Evolutionary conservation across 2,797 vertebrate genomes (phyloP).

Genomic region (Pseudomugil tenellus): DNA sequence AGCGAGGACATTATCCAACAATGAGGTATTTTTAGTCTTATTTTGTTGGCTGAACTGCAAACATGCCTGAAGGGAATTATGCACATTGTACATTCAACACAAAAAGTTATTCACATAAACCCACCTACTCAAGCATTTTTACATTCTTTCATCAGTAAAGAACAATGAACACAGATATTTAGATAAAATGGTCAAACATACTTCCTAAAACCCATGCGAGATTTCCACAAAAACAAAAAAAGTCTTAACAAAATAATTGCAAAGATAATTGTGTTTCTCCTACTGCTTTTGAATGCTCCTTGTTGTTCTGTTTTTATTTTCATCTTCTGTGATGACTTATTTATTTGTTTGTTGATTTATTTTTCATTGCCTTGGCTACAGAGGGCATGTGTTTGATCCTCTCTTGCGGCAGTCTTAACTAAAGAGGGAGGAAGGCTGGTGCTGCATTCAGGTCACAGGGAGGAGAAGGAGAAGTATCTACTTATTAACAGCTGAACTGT

Average conservation of each 20-base stretch:
- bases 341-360: conserved; percentile 80
- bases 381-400: conserved; percentile 71
- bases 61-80: conserved; percentile 39
- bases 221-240: conserved; percentile 52
- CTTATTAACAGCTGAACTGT: conserved; percentile 50
- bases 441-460: conserved; percentile 71
- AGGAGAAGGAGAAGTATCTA: conserved; percentile 63
- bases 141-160: conserved; percentile 46
- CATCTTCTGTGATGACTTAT: conserved; percentile 69
- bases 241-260: conserved; percentile 32
- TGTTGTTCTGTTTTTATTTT: conserved; percentile 8
- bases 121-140: conserved; percentile 38
- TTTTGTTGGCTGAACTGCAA: conserved; percentile 35
- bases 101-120: conserved; percentile 23
- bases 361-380: conserved; percentile 72
- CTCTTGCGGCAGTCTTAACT: conserved; percentile 60
- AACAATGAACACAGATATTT: conserved; percentile 54
- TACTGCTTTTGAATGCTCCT: conserved; percentile 55
- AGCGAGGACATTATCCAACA: conserved; percentile 38
- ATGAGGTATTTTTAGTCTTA: conserved; percentile 28
- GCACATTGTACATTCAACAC: conserved; percentile 27
- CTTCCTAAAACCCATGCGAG: conserved; percentile 49
- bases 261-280: conserved; percentile 39
- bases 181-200: conserved; percentile 54
- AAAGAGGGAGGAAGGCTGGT: conserved; percentile 54